Conservation (phyloP, 2,797 vertebrate genomes). For the Austrolebias charrua region DNA sequence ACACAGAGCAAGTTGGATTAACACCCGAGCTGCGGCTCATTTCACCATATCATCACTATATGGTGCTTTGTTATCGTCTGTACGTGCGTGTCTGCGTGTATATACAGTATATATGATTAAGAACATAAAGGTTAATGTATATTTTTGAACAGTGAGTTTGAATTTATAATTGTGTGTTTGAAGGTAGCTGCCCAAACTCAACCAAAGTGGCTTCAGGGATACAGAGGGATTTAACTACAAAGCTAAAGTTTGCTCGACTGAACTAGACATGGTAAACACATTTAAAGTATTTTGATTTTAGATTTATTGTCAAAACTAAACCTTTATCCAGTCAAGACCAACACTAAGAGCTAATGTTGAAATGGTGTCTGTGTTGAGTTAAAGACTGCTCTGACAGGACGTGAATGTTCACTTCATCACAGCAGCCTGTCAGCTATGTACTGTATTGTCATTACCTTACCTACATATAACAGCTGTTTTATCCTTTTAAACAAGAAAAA, state of each 20-base stretch:
- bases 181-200: constrained; percentile 14
- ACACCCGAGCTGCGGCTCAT: constrained; percentile 28
- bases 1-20: constrained; percentile 9
- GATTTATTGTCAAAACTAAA: no score
- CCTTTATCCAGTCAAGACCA: background rate
- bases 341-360: background rate
- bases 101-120: constrained; percentile 29
- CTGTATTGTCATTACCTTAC: constrained; percentile 5
- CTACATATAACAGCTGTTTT: constrained; percentile 1
- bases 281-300: background rate
- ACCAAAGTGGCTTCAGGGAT: constrained; percentile 27
- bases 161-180: constrained; percentile 37
- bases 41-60: constrained; percentile 28
- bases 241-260: constrained; percentile 25
- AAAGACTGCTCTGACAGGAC: background rate
- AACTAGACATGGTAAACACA: constrained; percentile 12
- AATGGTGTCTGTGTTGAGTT: background rate
- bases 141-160: constrained; percentile 45
- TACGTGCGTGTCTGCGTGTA: background rate
- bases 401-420: constrained; percentile 14
- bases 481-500: constrained; percentile 13
- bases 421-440: constrained; percentile 17
- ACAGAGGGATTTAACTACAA: background rate
- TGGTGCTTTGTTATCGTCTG: constrained; percentile 35
- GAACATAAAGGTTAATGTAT: constrained; percentile 7